Percentiles rank a stretch among this genome's conserved stretches.
phyloP scores from a whole-genome alignment of 92 coral and sea anemone genomes.

The Parazoanthus atlanticus region DNA sequence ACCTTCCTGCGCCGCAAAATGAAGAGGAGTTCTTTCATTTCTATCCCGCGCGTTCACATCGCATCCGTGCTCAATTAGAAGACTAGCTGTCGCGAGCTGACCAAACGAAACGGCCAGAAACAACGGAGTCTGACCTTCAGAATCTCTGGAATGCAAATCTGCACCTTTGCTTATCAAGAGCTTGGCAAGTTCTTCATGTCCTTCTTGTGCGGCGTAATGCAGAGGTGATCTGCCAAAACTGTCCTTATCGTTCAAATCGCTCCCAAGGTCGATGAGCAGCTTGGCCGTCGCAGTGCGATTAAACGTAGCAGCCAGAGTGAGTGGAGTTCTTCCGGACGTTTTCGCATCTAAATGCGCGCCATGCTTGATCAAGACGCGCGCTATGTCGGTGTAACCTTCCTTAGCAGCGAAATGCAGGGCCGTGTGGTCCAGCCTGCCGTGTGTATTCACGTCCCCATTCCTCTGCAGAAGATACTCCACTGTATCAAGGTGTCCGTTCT shows the following conservation, averaged over 20 bases:
- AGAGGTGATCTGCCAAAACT: constrained; percentile 84
- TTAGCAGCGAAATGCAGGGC: constrained; percentile 79
- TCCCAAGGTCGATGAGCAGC: constrained; percentile 68
- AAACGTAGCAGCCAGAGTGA: constrained; percentile 70
- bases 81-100: constrained; percentile 60
- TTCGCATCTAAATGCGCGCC: constrained; percentile 78
- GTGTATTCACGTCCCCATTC: constrained; percentile 66
- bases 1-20: constrained; percentile 85
- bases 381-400: constrained; percentile 70
- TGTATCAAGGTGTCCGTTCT: constrained; percentile 70
- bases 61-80: constrained; percentile 66
- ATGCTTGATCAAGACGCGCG: constrained; percentile 63
- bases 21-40: constrained; percentile 67
- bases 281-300: constrained; percentile 70
- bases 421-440: constrained; percentile 77
- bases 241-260: constrained; percentile 75
- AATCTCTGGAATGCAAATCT: constrained; percentile 68
- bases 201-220: constrained; percentile 87
- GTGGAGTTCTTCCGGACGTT: constrained; percentile 83
- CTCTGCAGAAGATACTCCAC: constrained; percentile 61
- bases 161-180: constrained; percentile 65
- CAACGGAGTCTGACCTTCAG: constrained; percentile 81
- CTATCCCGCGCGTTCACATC: constrained; percentile 64
- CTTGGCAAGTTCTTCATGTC: constrained; percentile 68
- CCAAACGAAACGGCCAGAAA: constrained; percentile 71